Evolutionary conservation across 2,888 invertebrate genomes (phyloP), one percentile per base, ranked within the genome.

Genomic region (Ariolimax columbianus): DNA sequence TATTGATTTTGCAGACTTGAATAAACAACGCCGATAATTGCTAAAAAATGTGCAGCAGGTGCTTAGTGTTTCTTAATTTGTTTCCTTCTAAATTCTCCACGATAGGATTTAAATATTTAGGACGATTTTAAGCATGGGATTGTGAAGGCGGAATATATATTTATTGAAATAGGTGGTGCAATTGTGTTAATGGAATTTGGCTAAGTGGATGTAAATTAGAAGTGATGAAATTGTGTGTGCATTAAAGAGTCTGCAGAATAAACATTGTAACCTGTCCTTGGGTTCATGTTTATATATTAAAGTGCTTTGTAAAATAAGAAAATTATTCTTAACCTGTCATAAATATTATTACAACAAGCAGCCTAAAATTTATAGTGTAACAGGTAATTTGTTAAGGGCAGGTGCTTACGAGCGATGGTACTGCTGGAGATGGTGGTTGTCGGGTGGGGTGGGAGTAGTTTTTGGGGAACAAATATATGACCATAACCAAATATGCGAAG

Each of bases 1-100:
- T 66, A 66, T 66, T 66, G 66, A 66, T 66, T 66, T 66, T 66
- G 66, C 66, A 66, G 66, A 66, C 30, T 3, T 3, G 66, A 66
- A 66, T 66, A 66, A 66, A 66, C 66, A 66, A 66, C 9, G 26
- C 33, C 14, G 30, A 23, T 66, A 66, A 66, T 66, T 66, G 66
- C 66, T 66, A 33, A 66, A 66, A 66, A 33, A 4, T 66, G 26
- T 23, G 30, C 30, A 33, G 26, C 66, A 66, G 66, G 23, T 66
- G 66, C 30, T 30, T 66, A 30, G 3, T 66, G n/a, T 66, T 30
- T 30, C 66, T 11, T 30, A 66, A 66, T 66, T 30, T 66, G n/a
- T 3, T 30, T 1, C 30, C 6, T 14, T 66, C 14, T 66, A 30
- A 66, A 66, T 30, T 23, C 30, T 55, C 55, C 7, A 2, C 17